A percentile compares a stretch with the other conserved stretches of the same genome.
Conservation (phyloP, 2,113 vertebrate species). For the Tachycineta bicolor region DNA sequence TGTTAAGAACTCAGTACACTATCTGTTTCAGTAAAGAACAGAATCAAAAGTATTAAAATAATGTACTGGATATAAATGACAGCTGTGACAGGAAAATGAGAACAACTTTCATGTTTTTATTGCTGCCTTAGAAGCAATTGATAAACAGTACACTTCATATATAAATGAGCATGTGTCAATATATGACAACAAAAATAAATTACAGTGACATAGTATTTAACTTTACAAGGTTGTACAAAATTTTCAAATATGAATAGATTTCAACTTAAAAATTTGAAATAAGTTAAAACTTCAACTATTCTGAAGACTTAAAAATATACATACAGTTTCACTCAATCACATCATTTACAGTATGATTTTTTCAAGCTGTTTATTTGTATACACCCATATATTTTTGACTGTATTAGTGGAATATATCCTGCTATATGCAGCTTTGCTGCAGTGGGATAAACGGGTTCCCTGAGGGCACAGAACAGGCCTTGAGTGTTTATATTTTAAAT, state of each 20-base stretch:
- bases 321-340: constrained; percentile 58
- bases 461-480: constrained; percentile 72
- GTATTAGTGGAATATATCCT: constrained; percentile 50
- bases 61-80: not conserved
- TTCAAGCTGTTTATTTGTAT: constrained; percentile 57
- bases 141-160: constrained; percentile 78
- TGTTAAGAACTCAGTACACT: not conserved
- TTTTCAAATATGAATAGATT: constrained; percentile 72
- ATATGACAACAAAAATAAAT: constrained; percentile 76
- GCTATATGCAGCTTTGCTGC: constrained; percentile 55
- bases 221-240: constrained; percentile 76
- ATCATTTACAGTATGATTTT: constrained; percentile 59
- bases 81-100: constrained; percentile 37
- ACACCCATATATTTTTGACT: constrained; percentile 55
- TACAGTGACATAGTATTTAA: constrained; percentile 73
- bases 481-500: constrained; percentile 22
- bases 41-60: not conserved
- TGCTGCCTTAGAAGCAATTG: constrained; percentile 75
- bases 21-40: not conserved
- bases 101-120: constrained; percentile 75
- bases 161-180: constrained; percentile 75
- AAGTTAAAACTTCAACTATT: constrained; percentile 74
- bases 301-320: constrained; percentile 69
- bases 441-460: constrained; percentile 58
- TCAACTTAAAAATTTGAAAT: constrained; percentile 73